Evolutionary conservation across 2,113 vertebrate genomes (phyloP).

Genomic region (Dicrurus megarhynchus): DNA sequence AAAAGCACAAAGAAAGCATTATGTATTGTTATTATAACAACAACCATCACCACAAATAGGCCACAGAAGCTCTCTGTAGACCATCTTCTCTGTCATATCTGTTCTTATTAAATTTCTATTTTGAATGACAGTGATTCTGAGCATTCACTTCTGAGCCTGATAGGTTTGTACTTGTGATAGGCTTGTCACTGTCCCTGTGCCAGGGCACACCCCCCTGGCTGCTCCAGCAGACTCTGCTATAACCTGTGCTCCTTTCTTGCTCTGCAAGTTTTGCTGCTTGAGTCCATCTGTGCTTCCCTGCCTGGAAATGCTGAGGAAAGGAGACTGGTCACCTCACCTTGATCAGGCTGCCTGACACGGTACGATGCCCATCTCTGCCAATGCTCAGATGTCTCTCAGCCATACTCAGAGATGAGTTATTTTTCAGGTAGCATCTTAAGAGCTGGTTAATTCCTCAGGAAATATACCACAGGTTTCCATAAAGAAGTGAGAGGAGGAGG

Average conservation of each 20-base stretch:
- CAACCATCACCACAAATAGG: neutral
- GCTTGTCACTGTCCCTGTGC: neutral
- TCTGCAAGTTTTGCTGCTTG: conserved; percentile 1
- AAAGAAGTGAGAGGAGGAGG: neutral
- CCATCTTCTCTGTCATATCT: neutral
- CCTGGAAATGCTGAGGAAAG: conserved; percentile 22
- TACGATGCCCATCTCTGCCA: neutral
- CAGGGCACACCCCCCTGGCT: neutral
- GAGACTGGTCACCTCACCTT: neutral
- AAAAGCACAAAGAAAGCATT: neutral
- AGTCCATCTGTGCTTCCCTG: neutral
- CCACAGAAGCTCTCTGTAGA: neutral
- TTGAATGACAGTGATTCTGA: neutral
- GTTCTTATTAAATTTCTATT: neutral
- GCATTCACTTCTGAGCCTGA: neutral
- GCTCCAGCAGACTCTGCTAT: neutral
- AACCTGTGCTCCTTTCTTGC: conserved; percentile 32
- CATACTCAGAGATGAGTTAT: neutral
- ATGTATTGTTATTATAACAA: neutral
- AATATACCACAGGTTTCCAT: neutral
- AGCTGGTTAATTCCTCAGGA: neutral
- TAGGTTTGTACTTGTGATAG: neutral
- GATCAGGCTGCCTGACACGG: neutral
- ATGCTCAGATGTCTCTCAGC: neutral
- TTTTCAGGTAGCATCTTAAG: neutral